Percentiles rank a stretch among this genome's conserved stretches.
Conservation (phyloP, 2,888 invertebrate species). For the Athalia rosae region DNA sequence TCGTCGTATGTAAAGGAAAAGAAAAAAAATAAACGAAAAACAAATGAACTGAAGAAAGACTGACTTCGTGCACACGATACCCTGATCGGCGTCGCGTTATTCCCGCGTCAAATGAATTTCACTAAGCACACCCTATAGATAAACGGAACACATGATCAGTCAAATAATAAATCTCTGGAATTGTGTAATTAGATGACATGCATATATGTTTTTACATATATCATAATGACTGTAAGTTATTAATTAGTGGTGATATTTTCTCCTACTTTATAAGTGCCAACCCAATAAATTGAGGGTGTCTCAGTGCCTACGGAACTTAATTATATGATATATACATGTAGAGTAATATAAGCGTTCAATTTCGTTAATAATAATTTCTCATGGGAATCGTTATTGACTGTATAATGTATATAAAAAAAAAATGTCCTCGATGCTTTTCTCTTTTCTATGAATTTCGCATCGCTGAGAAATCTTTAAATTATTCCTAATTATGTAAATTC, state of each 20-base stretch:
- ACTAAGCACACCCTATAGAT: too few species aligned
- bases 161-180: neutral
- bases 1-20: neutral
- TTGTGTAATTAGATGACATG: neutral
- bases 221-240: slow-evolving; percentile 24
- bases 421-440: slow-evolving; percentile 16
- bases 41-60: slow-evolving; percentile 1
- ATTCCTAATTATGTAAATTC: too few species aligned
- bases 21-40: neutral
- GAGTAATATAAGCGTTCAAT: neutral
- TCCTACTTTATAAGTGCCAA: slow-evolving; percentile 44
- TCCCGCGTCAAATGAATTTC: neutral
- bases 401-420: too few species aligned
- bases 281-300: slow-evolving; percentile 33
- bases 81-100: neutral
- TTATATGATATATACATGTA: slow-evolving; percentile 1
- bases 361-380: slow-evolving; percentile 12
- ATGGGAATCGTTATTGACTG: neutral
- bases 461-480: too few species aligned
- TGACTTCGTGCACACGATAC: neutral
- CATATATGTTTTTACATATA: slow-evolving; percentile 5
- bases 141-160: too few species aligned
- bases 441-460: too few species aligned
- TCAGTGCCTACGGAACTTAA: slow-evolving; percentile 45
- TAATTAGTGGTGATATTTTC: slow-evolving; percentile 32